Percentiles rank a stretch among this genome's conserved stretches.
phyloP scores from a whole-genome alignment of 2,113 vertebrate genomes.

The Alosa alosa region DNA sequence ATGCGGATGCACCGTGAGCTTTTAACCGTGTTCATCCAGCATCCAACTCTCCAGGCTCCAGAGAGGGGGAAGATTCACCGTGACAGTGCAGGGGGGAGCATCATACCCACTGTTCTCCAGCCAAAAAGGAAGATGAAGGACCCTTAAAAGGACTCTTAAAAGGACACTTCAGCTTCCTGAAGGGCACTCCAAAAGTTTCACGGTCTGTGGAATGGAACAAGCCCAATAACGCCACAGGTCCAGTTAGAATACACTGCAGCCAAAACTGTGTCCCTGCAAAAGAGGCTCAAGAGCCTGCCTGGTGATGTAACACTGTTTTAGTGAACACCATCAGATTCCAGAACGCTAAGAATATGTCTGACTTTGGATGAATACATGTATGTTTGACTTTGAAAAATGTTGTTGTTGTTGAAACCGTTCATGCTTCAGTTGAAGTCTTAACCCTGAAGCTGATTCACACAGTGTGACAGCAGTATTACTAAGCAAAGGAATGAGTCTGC shows the following conservation, averaged over 20 bases:
- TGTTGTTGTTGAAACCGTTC: background rate
- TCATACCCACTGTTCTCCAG: background rate
- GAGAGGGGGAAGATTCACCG: background rate
- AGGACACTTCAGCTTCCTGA: background rate
- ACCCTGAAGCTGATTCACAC: background rate
- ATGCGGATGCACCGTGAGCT: background rate
- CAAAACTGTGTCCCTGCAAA: background rate
- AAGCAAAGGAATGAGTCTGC: too few species aligned
- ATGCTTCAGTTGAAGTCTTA: background rate
- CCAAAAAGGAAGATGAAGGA: background rate
- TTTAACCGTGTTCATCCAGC: background rate
- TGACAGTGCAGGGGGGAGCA: background rate
- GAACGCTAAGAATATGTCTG: background rate
- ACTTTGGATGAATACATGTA: background rate
- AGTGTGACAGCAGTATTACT: too few species aligned
- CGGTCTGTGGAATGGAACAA: background rate
- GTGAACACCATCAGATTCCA: background rate
- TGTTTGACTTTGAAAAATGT: background rate
- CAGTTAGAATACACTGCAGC: background rate
- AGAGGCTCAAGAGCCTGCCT: background rate
- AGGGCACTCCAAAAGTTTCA: background rate
- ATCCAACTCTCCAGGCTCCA: background rate
- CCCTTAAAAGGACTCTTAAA: background rate
- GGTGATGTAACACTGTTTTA: background rate
- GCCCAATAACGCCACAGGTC: background rate